Conservation (phyloP, 2,113 vertebrate species). For the Vidua macroura region DNA sequence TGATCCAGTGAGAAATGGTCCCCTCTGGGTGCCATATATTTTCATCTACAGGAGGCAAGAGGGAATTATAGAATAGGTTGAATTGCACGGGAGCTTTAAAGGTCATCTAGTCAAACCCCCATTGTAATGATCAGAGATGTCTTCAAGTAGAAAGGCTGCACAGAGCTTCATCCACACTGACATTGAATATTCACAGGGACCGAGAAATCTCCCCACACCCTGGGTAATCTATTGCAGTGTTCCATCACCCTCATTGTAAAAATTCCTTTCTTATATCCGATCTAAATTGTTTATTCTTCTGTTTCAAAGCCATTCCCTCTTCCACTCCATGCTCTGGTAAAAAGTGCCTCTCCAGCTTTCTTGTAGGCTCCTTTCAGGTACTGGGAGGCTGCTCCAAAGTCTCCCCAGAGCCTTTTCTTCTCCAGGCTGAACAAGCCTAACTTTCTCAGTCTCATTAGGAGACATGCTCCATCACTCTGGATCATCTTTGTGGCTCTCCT, state of each 20-base stretch:
- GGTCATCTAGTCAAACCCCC: not conserved
- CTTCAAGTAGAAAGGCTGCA: not conserved
- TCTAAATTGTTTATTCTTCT: not conserved
- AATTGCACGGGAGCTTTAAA: not conserved
- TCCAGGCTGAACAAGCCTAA: not conserved
- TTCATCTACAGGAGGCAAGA: not conserved
- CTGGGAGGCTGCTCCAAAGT: not conserved
- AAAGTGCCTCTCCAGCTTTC: not conserved
- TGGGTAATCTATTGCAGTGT: not conserved
- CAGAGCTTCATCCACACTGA: not conserved
- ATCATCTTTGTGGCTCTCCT: rapidly evolving
- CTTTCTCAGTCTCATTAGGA: not conserved
- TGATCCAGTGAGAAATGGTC: not conserved
- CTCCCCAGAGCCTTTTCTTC: not conserved
- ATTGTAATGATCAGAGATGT: not conserved
- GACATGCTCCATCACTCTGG: not conserved
- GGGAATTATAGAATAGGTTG: not conserved
- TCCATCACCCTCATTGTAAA: not conserved
- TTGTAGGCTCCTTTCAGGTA: not conserved
- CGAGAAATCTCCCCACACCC: not conserved
- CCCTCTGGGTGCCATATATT: not conserved
- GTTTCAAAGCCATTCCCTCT: not conserved
- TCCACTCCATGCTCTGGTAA: not conserved
- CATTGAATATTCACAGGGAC: not conserved
- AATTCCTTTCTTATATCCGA: not conserved